phyloP scores from a whole-genome alignment of 2,797 vertebrate genomes.

The Fratercula arctica region DNA sequence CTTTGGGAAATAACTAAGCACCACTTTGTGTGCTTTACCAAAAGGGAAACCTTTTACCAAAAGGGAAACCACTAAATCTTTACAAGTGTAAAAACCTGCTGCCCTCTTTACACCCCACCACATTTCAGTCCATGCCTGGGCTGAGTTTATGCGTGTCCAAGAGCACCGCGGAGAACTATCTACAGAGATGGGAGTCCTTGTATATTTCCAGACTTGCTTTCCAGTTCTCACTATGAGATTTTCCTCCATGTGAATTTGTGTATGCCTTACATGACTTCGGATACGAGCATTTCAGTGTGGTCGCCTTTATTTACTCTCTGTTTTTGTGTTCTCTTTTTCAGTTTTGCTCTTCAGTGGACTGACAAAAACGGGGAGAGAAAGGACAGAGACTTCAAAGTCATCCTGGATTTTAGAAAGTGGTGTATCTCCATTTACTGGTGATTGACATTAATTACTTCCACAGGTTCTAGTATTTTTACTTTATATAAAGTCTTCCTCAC shows the following conservation, averaged over 20 bases:
- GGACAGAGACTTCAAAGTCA: background rate
- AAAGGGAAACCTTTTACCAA: background rate
- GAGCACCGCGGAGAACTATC: background rate
- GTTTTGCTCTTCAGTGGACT: background rate
- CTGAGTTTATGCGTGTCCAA: background rate
- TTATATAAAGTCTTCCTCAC: background rate
- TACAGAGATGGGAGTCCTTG: background rate
- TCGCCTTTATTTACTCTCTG: background rate
- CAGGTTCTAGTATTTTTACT: background rate
- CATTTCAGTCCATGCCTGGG: background rate
- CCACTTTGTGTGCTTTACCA: background rate
- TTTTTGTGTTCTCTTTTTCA: background rate
- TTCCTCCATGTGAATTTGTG: background rate
- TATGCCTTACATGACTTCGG: background rate
- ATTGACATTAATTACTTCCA: background rate
- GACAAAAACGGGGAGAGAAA: background rate
- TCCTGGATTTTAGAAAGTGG: background rate
- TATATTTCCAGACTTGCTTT: constrained; percentile 16
- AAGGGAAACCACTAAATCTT: background rate
- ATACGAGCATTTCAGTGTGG: background rate
- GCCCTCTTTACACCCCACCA: background rate
- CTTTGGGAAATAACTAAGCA: background rate
- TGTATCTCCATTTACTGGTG: background rate
- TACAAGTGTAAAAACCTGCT: background rate
- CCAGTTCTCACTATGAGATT: background rate